Percentiles rank a stretch among this genome's conserved stretches.
These are phyloP conservation scores for Podocnemis expansa DNA, from an alignment of 2,113 vertebrate species.

Conservation along the genomic window DNA sequence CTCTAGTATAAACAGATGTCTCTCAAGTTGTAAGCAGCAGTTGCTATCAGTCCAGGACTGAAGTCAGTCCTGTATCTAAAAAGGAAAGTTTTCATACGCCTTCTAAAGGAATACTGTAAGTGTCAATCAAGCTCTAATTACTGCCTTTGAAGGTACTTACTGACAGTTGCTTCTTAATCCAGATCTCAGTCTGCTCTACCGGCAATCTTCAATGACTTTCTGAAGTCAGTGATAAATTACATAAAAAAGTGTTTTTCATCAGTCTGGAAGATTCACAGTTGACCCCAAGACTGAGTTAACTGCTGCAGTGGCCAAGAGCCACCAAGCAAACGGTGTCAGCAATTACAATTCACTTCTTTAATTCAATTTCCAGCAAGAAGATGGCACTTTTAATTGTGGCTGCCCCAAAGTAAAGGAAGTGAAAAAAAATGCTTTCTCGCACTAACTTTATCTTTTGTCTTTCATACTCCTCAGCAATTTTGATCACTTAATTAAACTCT, in stretches of 20 bases:
- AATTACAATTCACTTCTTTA: slow-evolving; percentile 61
- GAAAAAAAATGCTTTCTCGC: slow-evolving; percentile 11
- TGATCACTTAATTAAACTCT: slow-evolving; percentile 35
- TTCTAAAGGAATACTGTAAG: slow-evolving; percentile 31
- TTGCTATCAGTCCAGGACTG: background rate
- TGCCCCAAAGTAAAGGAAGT: slow-evolving; percentile 32
- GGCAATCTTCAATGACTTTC: slow-evolving; percentile 65
- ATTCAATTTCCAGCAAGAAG: slow-evolving; percentile 43
- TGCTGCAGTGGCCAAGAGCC: slow-evolving; percentile 47
- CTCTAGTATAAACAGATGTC: background rate
- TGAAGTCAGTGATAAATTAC: slow-evolving; percentile 62
- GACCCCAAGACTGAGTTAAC: slow-evolving; percentile 54
- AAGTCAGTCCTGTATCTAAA: background rate
- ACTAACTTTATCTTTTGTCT: slow-evolving; percentile 29
- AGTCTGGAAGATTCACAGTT: slow-evolving; percentile 24
- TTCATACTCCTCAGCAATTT: slow-evolving; percentile 32
- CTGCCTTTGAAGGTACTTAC: slow-evolving; percentile 43
- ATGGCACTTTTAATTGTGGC: slow-evolving; percentile 51
- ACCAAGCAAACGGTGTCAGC: slow-evolving; percentile 53
- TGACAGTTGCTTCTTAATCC: slow-evolving; percentile 64
- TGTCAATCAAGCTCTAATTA: slow-evolving; percentile 44
- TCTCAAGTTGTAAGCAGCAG: background rate
- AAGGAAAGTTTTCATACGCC: background rate
- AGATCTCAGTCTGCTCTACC: slow-evolving; percentile 43
- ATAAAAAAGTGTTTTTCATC: slow-evolving; percentile 55